Conservation (phyloP, 1,140 invertebrate species). For the Oreohelix idahoensis region DNA sequence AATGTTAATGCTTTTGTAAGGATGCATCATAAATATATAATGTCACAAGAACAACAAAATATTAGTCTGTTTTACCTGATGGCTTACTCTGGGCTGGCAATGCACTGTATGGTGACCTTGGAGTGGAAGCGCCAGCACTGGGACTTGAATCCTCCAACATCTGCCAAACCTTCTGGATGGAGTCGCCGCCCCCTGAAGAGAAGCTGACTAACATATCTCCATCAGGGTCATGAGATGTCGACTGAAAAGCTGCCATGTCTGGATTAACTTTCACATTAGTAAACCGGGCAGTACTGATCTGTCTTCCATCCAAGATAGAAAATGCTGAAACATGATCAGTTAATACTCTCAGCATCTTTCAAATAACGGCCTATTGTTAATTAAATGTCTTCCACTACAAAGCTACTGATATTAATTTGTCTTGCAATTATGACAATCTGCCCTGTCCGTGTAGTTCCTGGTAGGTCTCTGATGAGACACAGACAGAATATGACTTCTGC, state of each 20-base stretch:
- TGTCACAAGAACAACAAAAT: neutral
- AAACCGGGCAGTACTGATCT: neutral
- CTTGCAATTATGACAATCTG: too few species aligned
- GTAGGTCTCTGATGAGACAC: too few species aligned
- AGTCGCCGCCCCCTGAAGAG: constrained; percentile 66
- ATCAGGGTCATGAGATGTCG: neutral
- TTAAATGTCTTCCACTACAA: too few species aligned
- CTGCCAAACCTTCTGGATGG: constrained; percentile 67
- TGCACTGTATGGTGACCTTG: neutral
- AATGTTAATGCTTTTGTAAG: neutral
- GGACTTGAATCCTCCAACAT: constrained; percentile 56
- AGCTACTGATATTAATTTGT: too few species aligned
- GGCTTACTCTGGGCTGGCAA: neutral
- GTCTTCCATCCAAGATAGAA: too few species aligned
- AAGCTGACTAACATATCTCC: constrained; percentile 50
- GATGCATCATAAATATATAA: neutral
- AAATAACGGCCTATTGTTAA: too few species aligned
- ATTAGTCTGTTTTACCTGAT: neutral
- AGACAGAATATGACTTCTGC: too few species aligned
- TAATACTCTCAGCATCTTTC: too few species aligned
- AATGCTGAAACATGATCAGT: too few species aligned
- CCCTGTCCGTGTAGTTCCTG: too few species aligned
- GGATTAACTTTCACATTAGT: neutral
- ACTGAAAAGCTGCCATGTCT: neutral
- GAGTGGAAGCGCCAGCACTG: neutral